These are phyloP conservation scores for Sebastolobus alascanus DNA, from an alignment of 2,797 vertebrate genomes.

Conservation along the genomic window DNA sequence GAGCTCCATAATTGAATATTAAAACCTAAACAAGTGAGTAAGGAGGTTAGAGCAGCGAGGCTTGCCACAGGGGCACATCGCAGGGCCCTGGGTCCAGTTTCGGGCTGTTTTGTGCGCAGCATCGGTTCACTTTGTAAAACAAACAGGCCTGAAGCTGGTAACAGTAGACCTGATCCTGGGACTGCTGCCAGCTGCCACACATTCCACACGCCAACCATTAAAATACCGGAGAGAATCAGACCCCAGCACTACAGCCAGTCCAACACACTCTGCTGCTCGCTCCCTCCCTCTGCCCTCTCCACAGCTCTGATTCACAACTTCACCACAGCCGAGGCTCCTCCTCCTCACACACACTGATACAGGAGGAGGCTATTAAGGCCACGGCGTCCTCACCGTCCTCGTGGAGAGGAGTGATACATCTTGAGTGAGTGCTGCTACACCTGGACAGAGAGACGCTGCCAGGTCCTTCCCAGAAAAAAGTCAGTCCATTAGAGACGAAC, in stretches of 20 bases:
- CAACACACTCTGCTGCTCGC: slow-evolving; percentile 33
- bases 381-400: slow-evolving; percentile 17
- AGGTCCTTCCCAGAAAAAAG: slow-evolving; percentile 49
- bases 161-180: slow-evolving; percentile 83
- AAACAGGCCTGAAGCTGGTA: slow-evolving; percentile 86
- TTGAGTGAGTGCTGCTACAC: slow-evolving; percentile 46
- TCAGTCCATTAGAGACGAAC: slow-evolving; percentile 45
- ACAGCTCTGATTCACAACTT: slow-evolving; percentile 43
- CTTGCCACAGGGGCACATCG: slow-evolving; percentile 22
- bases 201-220: slow-evolving; percentile 88
- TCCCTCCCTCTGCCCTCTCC: slow-evolving; percentile 28
- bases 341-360: slow-evolving; percentile 24
- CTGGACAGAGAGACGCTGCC: slow-evolving; percentile 50
- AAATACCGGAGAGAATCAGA: slow-evolving; percentile 86
- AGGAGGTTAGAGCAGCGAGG: slow-evolving; percentile 26
- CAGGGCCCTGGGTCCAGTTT: slow-evolving; percentile 43
- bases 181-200: slow-evolving; percentile 83
- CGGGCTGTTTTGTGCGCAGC: slow-evolving; percentile 57
- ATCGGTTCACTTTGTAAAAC: slow-evolving; percentile 86
- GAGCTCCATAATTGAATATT: slow-evolving; percentile 47
- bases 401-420: slow-evolving; percentile 26
- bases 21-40: slow-evolving; percentile 47
- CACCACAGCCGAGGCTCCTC: slow-evolving; percentile 38
- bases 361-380: slow-evolving; percentile 53
- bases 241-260: slow-evolving; percentile 62